These are phyloP conservation scores for Metopia argyrocephala DNA, from an alignment of 2,888 invertebrate genomes.

Conservation along the genomic window DNA sequence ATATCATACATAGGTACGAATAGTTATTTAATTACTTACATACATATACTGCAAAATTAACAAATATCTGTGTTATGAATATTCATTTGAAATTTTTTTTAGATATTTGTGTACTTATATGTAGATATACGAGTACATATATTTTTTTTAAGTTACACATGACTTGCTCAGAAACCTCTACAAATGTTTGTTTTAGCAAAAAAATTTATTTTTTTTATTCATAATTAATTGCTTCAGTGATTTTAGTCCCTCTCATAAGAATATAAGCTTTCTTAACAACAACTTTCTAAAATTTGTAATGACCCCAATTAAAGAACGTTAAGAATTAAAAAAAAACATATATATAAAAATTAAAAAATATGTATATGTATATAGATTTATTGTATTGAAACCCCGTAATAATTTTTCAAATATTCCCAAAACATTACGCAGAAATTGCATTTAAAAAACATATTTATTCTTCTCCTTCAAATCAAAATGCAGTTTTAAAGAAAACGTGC, in stretches of 20 bases:
- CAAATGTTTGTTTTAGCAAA: not conserved
- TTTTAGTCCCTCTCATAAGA: constrained; percentile 4
- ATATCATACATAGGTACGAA: too few relatives aligned
- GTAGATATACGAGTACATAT: too few relatives aligned
- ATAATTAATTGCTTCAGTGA: constrained; percentile 47
- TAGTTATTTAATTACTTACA: too few relatives aligned
- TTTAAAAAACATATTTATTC: not conserved
- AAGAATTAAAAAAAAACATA: constrained; percentile 16
- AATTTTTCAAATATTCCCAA: too few relatives aligned
- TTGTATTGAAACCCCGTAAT: too few relatives aligned
- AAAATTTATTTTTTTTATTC: constrained; percentile 6
- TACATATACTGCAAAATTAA: too few relatives aligned
- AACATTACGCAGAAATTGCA: not conserved
- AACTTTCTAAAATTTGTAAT: constrained; percentile 54
- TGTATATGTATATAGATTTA: constrained; percentile 1
- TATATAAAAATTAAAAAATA: constrained; percentile 1
- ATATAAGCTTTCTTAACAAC: too few relatives aligned
- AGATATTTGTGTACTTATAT: too few relatives aligned
- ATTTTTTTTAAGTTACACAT: constrained; percentile 28
- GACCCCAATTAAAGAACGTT: constrained; percentile 39
- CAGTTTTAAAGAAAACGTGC: constrained; percentile 34
- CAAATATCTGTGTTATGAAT: too few relatives aligned
- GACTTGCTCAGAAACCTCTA: constrained; percentile 6
- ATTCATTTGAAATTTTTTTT: too few relatives aligned
- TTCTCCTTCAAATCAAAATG: constrained; percentile 35